phyloP scores from a whole-genome alignment of 2,888 invertebrate genomes.

The Hipparchia sbordonii region DNA sequence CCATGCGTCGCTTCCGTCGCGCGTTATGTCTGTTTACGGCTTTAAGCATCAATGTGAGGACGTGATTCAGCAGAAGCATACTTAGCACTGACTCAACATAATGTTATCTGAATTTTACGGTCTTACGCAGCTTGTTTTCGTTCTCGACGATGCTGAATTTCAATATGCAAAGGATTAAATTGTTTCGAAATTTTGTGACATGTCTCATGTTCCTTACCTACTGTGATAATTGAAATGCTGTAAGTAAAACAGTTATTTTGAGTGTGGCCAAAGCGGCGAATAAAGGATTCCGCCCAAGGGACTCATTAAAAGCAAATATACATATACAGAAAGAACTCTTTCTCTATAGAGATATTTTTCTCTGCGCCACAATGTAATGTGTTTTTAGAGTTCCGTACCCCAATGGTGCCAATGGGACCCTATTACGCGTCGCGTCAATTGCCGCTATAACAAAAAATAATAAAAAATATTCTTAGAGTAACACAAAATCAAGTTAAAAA shows the following conservation, averaged over 20 bases:
- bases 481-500: no score
- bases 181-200: background rate
- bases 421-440: no score
- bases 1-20: background rate
- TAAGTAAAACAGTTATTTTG: background rate
- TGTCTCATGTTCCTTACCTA: no score
- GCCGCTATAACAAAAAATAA: no score
- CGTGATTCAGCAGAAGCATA: constrained; percentile 69
- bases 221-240: background rate
- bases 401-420: no score
- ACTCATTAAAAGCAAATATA: no score
- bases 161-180: constrained; percentile 6
- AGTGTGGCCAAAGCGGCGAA: background rate
- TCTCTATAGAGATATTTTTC: no score
- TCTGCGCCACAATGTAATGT: no score
- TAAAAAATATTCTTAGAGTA: no score
- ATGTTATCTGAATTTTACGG: constrained; percentile 70
- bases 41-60: constrained; percentile 54
- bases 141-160: constrained; percentile 43
- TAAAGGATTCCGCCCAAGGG: no score
- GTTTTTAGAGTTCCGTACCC: no score
- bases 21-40: constrained; percentile 28
- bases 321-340: no score
- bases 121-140: constrained; percentile 41
- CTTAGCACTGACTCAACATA: constrained; percentile 59